Conservation (phyloP, 2,797 vertebrate genomes). For the Dromococcyx pavoninus region DNA sequence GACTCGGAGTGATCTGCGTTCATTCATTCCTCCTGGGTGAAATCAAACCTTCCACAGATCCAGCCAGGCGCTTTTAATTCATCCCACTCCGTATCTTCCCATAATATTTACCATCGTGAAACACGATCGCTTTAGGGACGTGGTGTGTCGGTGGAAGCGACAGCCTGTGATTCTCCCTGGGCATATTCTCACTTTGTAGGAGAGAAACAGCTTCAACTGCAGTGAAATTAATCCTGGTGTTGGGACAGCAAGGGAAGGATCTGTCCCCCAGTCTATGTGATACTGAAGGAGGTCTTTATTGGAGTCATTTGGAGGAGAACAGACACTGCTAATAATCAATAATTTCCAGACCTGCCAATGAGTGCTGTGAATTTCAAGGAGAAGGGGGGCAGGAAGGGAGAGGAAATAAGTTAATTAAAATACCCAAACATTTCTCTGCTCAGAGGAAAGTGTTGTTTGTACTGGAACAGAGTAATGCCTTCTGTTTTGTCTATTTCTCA, state of each 20-base stretch:
- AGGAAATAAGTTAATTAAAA: conserved; percentile 59
- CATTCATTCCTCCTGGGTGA: conserved; percentile 3
- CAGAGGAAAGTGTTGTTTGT: background rate
- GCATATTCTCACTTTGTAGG: fast-evolving
- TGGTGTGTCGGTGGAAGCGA: background rate
- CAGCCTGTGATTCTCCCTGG: background rate
- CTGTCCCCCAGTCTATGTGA: background rate
- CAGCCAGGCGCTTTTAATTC: conserved; percentile 26
- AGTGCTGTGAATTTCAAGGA: background rate
- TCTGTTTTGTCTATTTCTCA: conserved; percentile 16
- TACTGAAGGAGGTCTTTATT: background rate
- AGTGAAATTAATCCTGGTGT: background rate
- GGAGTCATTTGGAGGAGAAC: background rate
- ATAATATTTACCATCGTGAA: background rate
- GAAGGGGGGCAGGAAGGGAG: background rate
- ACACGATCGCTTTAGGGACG: background rate
- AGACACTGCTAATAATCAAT: background rate
- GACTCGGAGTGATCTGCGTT: background rate
- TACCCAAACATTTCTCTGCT: conserved; percentile 13
- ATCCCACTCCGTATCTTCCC: background rate
- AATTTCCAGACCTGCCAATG: background rate
- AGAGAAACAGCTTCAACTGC: background rate
- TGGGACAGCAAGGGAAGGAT: background rate
- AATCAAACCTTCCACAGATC: conserved; percentile 15
- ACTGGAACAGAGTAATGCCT: background rate